Percentiles rank a stretch among this genome's conserved stretches.
Conservation (phyloP, 2,797 vertebrate genomes). For the Gymnothorax javanicus region DNA sequence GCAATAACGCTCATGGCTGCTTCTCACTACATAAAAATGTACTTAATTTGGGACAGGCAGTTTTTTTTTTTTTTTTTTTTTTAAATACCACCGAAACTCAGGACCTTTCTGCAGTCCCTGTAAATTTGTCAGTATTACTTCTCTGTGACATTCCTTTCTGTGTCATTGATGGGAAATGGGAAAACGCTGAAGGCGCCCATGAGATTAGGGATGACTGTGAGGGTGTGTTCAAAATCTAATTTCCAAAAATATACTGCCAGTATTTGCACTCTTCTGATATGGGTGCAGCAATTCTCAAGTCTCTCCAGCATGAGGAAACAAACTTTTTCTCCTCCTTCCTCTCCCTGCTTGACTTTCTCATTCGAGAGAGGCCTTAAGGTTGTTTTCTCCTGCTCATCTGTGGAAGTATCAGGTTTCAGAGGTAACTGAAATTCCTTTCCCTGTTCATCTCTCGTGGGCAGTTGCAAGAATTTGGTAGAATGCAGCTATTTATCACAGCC, state of each 20-base stretch:
- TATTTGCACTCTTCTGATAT: constrained; percentile 24
- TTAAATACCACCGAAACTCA: neutral
- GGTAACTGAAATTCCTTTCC: constrained; percentile 38
- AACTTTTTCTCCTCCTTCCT: constrained; percentile 21
- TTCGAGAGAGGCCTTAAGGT: constrained; percentile 27
- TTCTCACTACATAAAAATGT: neutral
- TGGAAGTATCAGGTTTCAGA: constrained; percentile 35
- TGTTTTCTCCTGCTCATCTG: constrained; percentile 28
- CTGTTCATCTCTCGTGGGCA: constrained; percentile 31
- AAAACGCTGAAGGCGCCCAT: constrained; percentile 3
- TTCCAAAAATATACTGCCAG: constrained; percentile 29
- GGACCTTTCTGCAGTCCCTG: neutral
- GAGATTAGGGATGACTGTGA: constrained; percentile 14
- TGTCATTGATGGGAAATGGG: constrained; percentile 31
- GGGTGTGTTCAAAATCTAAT: constrained; percentile 22
- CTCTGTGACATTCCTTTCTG: constrained; percentile 12
- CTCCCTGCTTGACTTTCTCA: constrained; percentile 18
- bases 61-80: neutral
- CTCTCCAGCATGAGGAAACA: constrained; percentile 31
- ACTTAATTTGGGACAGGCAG: neutral
- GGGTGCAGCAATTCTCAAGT: constrained; percentile 25
- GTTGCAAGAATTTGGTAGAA: constrained; percentile 32
- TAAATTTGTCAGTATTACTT: neutral
- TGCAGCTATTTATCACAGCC: constrained; percentile 20
- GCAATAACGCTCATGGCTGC: neutral